A percentile compares a stretch with the other conserved stretches of the same genome.
Conservation (phyloP, 2,113 vertebrate species). For the Mesoclemmys tuberculata region DNA sequence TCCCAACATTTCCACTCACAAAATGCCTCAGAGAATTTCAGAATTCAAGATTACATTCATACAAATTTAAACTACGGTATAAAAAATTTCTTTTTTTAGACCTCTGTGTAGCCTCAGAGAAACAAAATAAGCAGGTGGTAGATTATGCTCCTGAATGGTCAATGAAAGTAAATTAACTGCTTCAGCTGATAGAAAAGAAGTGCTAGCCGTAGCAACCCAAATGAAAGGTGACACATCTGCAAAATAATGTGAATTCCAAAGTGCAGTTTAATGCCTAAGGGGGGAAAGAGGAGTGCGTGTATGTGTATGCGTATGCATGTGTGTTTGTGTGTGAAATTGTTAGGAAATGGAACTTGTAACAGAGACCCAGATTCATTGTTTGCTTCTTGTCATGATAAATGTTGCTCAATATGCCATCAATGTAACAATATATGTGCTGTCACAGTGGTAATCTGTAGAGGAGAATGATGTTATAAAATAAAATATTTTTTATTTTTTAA, state of each 20-base stretch:
- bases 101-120: constrained; percentile 50
- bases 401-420: constrained; percentile 64
- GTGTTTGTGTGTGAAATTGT: constrained; percentile 74
- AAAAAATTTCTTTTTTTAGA: background rate
- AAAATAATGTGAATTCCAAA: constrained; percentile 76
- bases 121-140: constrained; percentile 76
- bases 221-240: constrained; percentile 76
- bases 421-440: constrained; percentile 62
- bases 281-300: too few relatives aligned
- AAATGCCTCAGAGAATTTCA: constrained; percentile 48
- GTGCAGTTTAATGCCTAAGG: constrained; percentile 66
- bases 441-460: background rate
- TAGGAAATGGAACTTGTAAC: constrained; percentile 76
- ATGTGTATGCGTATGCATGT: constrained; percentile 24
- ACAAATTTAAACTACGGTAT: constrained; percentile 63
- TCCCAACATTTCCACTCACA: background rate
- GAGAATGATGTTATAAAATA: constrained; percentile 31
- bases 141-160: constrained; percentile 76
- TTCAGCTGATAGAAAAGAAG: constrained; percentile 74
- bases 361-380: constrained; percentile 78
- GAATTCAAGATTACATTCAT: constrained; percentile 68
- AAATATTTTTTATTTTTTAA: constrained; percentile 11
- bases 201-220: constrained; percentile 69
- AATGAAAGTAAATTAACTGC: constrained; percentile 82
- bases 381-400: constrained; percentile 78